Conservation (phyloP, 2,113 vertebrate species). For the Hydropotes inermis region DNA sequence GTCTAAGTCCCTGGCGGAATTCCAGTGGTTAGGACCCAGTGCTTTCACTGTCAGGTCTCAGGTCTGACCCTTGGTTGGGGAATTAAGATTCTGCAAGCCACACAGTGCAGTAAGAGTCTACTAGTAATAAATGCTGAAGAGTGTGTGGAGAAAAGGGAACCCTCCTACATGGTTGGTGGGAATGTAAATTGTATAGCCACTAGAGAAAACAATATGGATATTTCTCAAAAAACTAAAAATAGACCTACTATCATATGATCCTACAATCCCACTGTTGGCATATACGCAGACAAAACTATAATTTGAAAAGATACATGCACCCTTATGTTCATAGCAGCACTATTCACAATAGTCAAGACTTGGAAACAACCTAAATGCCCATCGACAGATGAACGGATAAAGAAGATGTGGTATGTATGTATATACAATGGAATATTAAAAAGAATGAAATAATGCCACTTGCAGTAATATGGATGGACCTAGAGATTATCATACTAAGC, state of each 20-base stretch:
- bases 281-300: neutral
- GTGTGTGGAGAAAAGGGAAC: neutral
- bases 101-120: neutral
- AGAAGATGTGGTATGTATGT: neutral
- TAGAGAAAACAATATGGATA: neutral
- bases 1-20: neutral
- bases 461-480: neutral
- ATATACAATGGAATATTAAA: neutral
- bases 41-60: neutral
- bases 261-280: neutral
- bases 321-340: neutral
- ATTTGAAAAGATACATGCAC: neutral
- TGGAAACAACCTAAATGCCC: neutral
- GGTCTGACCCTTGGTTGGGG: neutral
- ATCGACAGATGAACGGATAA: neutral
- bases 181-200: neutral
- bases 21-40: neutral
- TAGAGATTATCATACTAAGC: neutral
- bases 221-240: neutral
- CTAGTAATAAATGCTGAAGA: neutral
- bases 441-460: neutral
- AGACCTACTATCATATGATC: neutral
- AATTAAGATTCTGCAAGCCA: neutral
- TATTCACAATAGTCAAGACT: neutral
- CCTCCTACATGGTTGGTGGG: neutral